Base-by-base conservation (phyloP, 2,888 invertebrate species). In the Steinernema scapterisci region DNA sequence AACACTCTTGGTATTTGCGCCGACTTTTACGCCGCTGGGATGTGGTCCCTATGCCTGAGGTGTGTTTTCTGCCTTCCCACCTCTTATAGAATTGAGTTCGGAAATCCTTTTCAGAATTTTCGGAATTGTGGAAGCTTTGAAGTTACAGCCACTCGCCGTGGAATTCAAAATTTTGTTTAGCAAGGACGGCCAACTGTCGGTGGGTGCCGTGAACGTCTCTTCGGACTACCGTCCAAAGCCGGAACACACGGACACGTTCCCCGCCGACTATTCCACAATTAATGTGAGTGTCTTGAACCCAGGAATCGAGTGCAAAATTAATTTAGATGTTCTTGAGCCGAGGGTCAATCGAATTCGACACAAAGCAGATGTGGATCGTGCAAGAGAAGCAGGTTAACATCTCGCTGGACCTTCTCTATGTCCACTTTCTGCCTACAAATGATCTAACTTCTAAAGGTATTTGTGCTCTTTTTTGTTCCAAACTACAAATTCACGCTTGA, bases 11-110 rank as follows among this genome's bases (percentile, higher is more conserved):
- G 63, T 31, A 63, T 31, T 63, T 31, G 16, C 19, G 27, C 16
- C 63, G 27, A 48, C 48, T 48, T 48, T 48, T 48, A 48, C 48
- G 48, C 19, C 48, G 19, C 16, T 25, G 63, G 9, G 25, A 63
- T 63, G 63, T 63, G 63, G 63, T 25, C 63, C 16, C 63, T 63
- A 7, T 63, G 63, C 25, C 38, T 63, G 5, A 63, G 63, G 63
- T 63, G 19, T 38, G 63, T 63, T 9, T 27, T 31, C 25, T 38
- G 38, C 7, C 48, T 48, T 48, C 48, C 48, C 45, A 16, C 45
- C 45, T 7, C 45, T 7, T 16, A 16, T 16, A n/a, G 16, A 44
- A 44, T 44, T 44, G 45, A 44, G 16, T 44, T 44, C 45, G 45
- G 45, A 44, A 16, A 44, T 44, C 31, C 9, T 38, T 63, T 63